phyloP scores from a whole-genome alignment of 2,888 invertebrate species.

The Subacronicta megacephala region DNA sequence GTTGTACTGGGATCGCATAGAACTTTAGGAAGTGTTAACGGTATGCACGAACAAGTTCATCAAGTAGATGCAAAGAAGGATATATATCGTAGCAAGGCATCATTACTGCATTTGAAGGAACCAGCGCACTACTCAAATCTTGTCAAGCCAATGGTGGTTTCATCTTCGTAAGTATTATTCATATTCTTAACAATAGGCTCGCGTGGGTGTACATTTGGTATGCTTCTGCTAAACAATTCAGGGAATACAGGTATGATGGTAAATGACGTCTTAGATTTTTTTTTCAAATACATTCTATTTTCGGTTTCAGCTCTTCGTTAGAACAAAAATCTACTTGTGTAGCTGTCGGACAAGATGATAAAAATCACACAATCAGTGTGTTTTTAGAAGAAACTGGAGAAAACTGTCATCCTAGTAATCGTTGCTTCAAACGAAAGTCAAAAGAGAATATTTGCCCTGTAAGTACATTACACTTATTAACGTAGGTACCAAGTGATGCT shows the following conservation, averaged over 20 bases:
- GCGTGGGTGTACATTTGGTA: too few relatives aligned
- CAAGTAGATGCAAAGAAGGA: constrained; percentile 89
- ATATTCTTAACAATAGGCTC: too few relatives aligned
- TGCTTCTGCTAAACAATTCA: too few relatives aligned
- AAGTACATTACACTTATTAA: constrained; percentile 51
- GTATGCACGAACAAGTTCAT: constrained; percentile 92
- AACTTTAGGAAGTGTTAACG: constrained; percentile 88
- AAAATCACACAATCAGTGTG: constrained; percentile 86
- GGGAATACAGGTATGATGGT: too few relatives aligned
- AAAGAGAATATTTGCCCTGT: constrained; percentile 79
- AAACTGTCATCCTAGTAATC: constrained; percentile 85
- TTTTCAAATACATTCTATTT: not conserved
- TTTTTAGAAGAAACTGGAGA: constrained; percentile 83
- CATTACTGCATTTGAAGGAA: constrained; percentile 90
- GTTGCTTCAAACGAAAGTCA: constrained; percentile 86
- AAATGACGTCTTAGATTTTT: too few relatives aligned
- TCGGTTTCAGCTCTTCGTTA: constrained; percentile 68
- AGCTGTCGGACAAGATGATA: constrained; percentile 89
- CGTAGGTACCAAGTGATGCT: too few relatives aligned
- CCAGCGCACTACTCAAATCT: constrained; percentile 90
- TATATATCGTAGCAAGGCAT: constrained; percentile 89
- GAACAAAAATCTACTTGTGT: constrained; percentile 88
- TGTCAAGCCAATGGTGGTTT: constrained; percentile 91
- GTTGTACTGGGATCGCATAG: constrained; percentile 92
- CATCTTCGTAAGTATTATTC: constrained; percentile 80